Evolutionary conservation across 2,888 invertebrate species (phyloP).

Genomic region (Tenthredo scrophulariae): DNA sequence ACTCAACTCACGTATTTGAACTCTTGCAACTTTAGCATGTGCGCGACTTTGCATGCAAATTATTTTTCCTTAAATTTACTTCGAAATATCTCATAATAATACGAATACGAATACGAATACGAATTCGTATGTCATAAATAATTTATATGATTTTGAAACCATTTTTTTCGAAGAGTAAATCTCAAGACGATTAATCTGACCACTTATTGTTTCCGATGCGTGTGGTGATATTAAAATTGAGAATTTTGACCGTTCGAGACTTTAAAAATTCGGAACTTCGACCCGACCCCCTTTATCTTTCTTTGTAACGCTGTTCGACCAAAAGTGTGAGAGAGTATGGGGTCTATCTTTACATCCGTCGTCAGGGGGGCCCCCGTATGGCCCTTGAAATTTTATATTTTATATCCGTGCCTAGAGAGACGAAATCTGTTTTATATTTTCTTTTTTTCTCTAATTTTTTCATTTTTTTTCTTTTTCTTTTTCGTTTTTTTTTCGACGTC

Average conservation of each 20-base stretch:
- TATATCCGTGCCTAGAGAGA: constrained; percentile 41
- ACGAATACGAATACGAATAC: background rate
- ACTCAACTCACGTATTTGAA: constrained; percentile 41
- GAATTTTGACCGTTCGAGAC: no score
- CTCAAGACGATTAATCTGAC: no score
- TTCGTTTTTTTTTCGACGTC: constrained; percentile 1
- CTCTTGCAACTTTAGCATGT: constrained; percentile 22
- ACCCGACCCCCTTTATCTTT: no score
- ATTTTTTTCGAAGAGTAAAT: no score
- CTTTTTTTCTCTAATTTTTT: background rate
- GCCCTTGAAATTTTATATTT: constrained; percentile 46
- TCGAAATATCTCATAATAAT: background rate
- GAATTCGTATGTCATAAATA: background rate
- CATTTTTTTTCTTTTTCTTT: background rate
- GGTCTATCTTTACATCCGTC: constrained; percentile 8
- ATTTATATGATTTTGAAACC: no score
- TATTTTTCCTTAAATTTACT: background rate
- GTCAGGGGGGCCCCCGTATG: background rate
- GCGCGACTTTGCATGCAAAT: constrained; percentile 18
- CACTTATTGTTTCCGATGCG: no score
- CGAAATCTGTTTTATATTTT: constrained; percentile 14
- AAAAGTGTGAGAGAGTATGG: background rate
- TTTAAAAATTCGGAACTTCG: no score
- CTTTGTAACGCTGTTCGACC: no score
- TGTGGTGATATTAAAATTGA: no score